Evolutionary conservation across 2,113 vertebrate species (phyloP), one percentile per base, ranked within the genome.

Genomic region (Neomonachus schauinslandi): DNA sequence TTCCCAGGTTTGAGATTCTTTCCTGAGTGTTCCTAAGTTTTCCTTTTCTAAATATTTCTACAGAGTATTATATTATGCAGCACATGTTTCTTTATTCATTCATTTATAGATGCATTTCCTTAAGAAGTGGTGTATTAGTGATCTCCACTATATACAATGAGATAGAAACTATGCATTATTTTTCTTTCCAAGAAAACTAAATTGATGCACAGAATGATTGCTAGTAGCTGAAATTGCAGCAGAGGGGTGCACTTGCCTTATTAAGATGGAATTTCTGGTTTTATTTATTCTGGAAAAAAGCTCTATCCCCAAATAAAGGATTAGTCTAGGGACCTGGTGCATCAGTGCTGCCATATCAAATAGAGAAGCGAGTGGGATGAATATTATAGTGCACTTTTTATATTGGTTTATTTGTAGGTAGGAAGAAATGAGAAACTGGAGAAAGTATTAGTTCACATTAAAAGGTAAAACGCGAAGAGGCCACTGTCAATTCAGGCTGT

Each of bases 191-290:
- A 91, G 80, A 96, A 97, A 96, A 95, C 81, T 39, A 96, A 96
- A 97, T 67, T 93, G 94, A 96, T 96, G 76, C 77, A 86, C 36
- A 94, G 93, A 94, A 96, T 88, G 92, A 96, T 93, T 94, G 22
- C 88, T 85, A 86, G 84, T 69, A 82, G 26, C 69, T 88, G 76
- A 87, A 97, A 95, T 63, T 93, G 90, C 33, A 96, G 81, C 91
- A 97, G 84, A 97, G 65, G n/a, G 19, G 71, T 81, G 72, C 3
- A 96, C 88, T 95, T 96, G 89, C 88, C 87, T 98, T 96, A 97
- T 97, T 97, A 98, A 97, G 94, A 94, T 94, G 87, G 96, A 97
- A 96, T 97, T 97, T 98, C 80, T 97, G 76, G 16, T 95, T 96
- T 97, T 97, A 94, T 95, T 98, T 97, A 95, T 94, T 97, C 79